phyloP scores from a whole-genome alignment of 2,113 vertebrate species.

The Malaclemys terrapin region DNA sequence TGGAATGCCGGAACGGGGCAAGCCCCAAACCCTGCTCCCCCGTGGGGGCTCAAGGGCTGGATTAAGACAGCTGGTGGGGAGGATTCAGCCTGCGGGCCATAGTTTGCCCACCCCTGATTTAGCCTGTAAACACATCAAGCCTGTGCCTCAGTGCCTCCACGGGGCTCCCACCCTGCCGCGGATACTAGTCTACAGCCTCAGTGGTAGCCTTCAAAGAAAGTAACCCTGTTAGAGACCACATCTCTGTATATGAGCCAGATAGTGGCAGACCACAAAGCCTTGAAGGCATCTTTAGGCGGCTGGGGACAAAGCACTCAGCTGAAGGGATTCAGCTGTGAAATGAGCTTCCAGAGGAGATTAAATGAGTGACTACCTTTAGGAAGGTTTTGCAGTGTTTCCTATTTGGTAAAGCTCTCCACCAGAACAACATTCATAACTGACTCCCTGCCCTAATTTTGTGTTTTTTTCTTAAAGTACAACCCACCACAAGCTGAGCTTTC shows the following conservation, averaged over 20 bases:
- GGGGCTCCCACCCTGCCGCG: not conserved
- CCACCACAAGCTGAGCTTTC: not conserved
- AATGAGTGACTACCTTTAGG: not conserved
- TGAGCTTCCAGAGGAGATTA: not conserved
- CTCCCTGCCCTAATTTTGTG: too few species aligned
- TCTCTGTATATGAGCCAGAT: not conserved
- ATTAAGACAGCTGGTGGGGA: too few species aligned
- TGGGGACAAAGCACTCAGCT: not conserved
- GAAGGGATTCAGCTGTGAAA: not conserved
- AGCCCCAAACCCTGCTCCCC: too few species aligned
- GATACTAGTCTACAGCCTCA: too few species aligned
- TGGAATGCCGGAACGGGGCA: too few species aligned
- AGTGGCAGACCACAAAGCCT: not conserved
- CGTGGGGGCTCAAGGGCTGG: too few species aligned
- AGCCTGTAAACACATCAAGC: not conserved
- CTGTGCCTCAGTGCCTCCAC: not conserved
- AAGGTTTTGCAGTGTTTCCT: not conserved
- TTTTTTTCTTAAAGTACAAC: too few species aligned
- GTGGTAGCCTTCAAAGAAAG: not conserved
- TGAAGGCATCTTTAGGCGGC: not conserved
- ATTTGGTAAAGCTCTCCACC: not conserved
- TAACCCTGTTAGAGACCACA: not conserved
- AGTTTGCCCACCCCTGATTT: too few species aligned
- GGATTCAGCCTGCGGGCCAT: too few species aligned
- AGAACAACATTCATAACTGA: too few species aligned